Evolutionary conservation across 92 coral and sea anemone genomes (phyloP), one percentile per base, ranked within the genome.

Genomic region (Palythoa heliodiscus): DNA sequence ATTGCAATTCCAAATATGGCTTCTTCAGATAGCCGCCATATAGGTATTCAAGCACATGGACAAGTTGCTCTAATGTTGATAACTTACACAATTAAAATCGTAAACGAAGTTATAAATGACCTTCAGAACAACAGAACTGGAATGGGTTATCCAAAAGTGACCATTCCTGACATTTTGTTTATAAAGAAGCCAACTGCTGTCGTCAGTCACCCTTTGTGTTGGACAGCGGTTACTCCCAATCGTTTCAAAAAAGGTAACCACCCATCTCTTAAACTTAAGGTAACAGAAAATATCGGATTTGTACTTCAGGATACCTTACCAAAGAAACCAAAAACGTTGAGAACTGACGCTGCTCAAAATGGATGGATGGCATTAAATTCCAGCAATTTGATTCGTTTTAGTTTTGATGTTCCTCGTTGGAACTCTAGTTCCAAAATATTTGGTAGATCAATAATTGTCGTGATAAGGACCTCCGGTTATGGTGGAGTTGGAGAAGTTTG

Each of bases 171-270:
- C 10, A 72, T 82, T 7, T 58, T 79, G 52, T 82, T 72, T 39
- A 87, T 81, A 58, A 81, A 71, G 70, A 61, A 40, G 14, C 55
- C 53, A 69, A 55, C 73, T 2, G 55, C 52, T 22, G 50, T 82
- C 16, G 75, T 87, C 52, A 72, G 19, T 8, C 20, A 35, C 17
- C 93, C 95, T 6, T 69, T 78, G 78, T 93, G 95, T 35, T 93
- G 95, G 95, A 86, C 95, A 29, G 88, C 88, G 48, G 58, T 93
- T 16, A 88, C 93, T n/a, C 95, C 95, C 29, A 78, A 90, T 86
- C 61, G 71, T 25, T 86, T 67, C 40, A 22, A 64, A 3, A 64
- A 78, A 40, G 29, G 80, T 16, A 73, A 71, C 25, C 75, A 29
- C 35, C 86, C 91, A 14, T 73, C 91, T 11, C 88, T 93, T 47